These are phyloP conservation scores for Grallaria varia DNA, from an alignment of 2,113 vertebrate species.

Conservation along the genomic window DNA sequence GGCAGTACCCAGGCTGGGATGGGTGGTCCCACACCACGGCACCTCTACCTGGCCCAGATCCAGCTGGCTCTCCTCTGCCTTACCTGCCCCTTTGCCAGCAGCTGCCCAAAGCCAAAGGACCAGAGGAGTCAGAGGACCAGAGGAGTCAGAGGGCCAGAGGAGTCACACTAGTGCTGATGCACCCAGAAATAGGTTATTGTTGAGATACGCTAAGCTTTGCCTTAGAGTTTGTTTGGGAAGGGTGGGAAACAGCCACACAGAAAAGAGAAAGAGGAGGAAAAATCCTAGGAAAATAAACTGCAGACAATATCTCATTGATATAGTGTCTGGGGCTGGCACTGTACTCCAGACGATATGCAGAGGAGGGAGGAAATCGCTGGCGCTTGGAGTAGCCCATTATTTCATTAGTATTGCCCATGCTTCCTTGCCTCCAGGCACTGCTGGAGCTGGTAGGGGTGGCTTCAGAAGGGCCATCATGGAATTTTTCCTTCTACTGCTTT, in stretches of 20 bases:
- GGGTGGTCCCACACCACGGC: rapidly evolving
- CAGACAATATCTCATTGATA: not conserved
- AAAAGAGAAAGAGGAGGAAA: not conserved
- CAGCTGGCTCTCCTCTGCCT: not conserved
- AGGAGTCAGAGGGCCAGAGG: not conserved
- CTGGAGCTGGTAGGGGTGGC: not conserved
- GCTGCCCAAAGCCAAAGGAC: not conserved
- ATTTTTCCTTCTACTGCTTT: not conserved
- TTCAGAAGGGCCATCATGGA: not conserved
- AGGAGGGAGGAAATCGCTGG: not conserved
- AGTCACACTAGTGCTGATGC: not conserved
- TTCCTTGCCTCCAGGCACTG: not conserved
- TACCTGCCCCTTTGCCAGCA: not conserved
- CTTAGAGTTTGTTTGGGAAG: not conserved
- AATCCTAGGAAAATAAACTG: not conserved
- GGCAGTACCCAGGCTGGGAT: not conserved
- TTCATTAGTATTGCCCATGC: not conserved
- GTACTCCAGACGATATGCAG: rapidly evolving
- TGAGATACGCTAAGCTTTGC: not conserved
- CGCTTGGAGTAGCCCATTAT: not conserved
- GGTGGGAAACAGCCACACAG: not conserved
- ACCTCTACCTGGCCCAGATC: not conserved
- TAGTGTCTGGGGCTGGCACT: not conserved
- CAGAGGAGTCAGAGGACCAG: not conserved
- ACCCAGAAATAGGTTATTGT: not conserved